A percentile compares a stretch with the other conserved stretches of the same genome.
Evolutionary conservation across 2,888 invertebrate species (phyloP).

Genomic region (Chrysolina haemoptera): DNA sequence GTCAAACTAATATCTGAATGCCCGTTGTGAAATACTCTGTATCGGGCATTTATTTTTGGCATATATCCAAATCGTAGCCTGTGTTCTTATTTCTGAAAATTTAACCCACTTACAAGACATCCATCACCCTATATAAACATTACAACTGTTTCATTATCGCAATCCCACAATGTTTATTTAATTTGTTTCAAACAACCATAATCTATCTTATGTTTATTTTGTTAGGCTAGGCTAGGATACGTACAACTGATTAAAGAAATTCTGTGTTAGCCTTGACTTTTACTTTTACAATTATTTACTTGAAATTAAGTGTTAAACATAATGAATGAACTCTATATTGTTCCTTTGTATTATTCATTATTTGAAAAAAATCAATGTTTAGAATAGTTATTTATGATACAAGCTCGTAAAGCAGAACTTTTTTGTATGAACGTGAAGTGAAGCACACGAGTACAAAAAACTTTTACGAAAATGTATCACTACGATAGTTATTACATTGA

Average conservation of each 20-base stretch:
- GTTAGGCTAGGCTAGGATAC: conserved; percentile 45
- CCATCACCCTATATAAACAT: conserved; percentile 31
- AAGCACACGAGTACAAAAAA: no score
- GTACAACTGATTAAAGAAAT: conserved; percentile 37
- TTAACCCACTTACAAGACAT: conserved; percentile 35
- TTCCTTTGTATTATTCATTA: background rate
- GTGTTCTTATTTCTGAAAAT: background rate
- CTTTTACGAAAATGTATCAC: no score
- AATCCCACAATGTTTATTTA: conserved; percentile 52
- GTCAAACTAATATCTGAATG: no score
- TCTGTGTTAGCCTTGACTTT: conserved; percentile 34
- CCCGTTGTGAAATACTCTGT: no score
- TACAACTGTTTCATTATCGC: conserved; percentile 38
- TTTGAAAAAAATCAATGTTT: no score
- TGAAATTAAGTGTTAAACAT: conserved; percentile 8
- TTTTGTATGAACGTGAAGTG: no score
- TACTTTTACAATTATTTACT: conserved; percentile 31
- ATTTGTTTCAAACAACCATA: conserved; percentile 53
- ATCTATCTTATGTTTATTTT: conserved; percentile 46
- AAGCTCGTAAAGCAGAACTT: no score
- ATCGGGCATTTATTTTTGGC: no score
- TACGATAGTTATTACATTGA: no score
- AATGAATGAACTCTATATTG: conserved; percentile 17
- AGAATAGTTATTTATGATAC: no score
- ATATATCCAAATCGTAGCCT: background rate